A percentile compares a stretch with the other conserved stretches of the same genome.
Evolutionary conservation across 2,888 invertebrate genomes (phyloP).

Genomic region (Metopia argyrocephala): DNA sequence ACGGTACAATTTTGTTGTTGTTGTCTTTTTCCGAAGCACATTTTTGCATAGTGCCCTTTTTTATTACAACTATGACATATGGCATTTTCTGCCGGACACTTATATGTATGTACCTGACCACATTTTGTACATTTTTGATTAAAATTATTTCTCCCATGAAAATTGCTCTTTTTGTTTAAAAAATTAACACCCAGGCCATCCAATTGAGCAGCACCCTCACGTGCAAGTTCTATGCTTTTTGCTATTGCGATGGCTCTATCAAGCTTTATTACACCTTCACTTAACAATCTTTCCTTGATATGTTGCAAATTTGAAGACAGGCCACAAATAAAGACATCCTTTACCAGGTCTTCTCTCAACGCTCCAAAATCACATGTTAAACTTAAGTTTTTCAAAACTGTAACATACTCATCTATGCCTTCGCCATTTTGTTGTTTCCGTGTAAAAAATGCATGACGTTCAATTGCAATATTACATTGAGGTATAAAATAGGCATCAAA

Average conservation of each 20-base stretch:
- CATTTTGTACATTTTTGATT: no score
- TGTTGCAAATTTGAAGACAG: slow-evolving; percentile 11
- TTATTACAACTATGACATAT: no score
- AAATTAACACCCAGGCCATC: no score
- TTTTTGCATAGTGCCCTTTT: slow-evolving; percentile 31
- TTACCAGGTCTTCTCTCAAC: slow-evolving; percentile 27
- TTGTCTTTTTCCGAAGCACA: no score
- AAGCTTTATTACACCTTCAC: slow-evolving; percentile 45
- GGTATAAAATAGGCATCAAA: background rate
- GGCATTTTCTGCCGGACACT: no score
- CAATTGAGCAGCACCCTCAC: no score
- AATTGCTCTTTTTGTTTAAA: no score
- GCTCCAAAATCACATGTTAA: slow-evolving; percentile 47
- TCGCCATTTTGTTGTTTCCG: background rate
- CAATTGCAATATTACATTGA: background rate
- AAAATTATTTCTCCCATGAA: no score
- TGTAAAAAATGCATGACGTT: no score
- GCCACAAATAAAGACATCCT: no score
- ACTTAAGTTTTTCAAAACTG: slow-evolving; percentile 38
- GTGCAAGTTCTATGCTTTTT: slow-evolving; percentile 28
- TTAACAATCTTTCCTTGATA: slow-evolving; percentile 57
- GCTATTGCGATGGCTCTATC: background rate
- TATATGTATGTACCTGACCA: no score
- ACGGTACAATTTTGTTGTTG: no score
- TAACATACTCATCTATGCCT: background rate